These are phyloP conservation scores for Aplodontia rufa DNA, from an alignment of 2,113 vertebrate genomes.

Conservation along the genomic window DNA sequence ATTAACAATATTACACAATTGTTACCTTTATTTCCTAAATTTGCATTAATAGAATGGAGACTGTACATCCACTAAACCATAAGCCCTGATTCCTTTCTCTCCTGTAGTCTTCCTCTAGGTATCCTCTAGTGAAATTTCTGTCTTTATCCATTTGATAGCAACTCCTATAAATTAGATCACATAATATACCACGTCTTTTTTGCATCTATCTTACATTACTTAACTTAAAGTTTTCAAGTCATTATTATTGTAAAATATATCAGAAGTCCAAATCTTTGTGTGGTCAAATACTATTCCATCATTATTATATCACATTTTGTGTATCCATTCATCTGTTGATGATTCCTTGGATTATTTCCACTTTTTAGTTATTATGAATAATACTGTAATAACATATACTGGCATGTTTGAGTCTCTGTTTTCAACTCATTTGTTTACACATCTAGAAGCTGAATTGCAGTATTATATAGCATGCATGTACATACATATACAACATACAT, in stretches of 20 bases:
- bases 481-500: neutral
- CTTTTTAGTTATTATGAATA: neutral
- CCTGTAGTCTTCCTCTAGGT: too few species aligned
- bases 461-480: too few species aligned
- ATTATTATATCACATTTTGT: neutral
- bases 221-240: neutral
- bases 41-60: neutral
- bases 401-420: neutral
- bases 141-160: too few species aligned
- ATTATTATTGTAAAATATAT: neutral
- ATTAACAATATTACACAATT: neutral
- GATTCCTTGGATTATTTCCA: too few species aligned
- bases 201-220: neutral
- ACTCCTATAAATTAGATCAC: too few species aligned
- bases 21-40: neutral
- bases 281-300: neutral
- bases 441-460: neutral
- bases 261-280: too few species aligned
- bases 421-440: neutral
- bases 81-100: too few species aligned
- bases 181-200: too few species aligned
- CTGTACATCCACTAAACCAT: neutral
- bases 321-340: too few species aligned
- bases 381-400: neutral
- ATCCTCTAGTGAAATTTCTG: too few species aligned